phyloP scores from a whole-genome alignment of 2,113 vertebrate genomes.

The Fregata magnificens region DNA sequence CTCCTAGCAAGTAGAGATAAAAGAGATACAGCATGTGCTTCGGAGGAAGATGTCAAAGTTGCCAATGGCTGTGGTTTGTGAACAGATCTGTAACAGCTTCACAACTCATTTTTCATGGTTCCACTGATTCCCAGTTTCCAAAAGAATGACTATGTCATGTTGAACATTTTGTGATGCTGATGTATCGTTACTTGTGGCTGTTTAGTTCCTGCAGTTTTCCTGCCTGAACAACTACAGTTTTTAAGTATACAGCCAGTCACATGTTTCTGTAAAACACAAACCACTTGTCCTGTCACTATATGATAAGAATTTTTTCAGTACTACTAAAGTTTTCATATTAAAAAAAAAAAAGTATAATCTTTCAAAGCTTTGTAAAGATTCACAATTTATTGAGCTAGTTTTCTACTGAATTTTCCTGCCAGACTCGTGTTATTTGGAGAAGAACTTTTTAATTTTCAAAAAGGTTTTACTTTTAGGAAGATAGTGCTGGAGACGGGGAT shows the following conservation, averaged over 20 bases:
- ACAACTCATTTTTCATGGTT: neutral
- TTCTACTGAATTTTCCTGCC: neutral
- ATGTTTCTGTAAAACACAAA: neutral
- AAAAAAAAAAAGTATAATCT: neutral
- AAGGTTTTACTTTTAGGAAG: neutral
- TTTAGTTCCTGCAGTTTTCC: neutral
- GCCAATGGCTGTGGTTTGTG: neutral
- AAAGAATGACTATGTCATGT: rapidly evolving
- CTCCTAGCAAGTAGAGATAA: neutral
- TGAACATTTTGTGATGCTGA: neutral
- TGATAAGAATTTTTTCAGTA: neutral
- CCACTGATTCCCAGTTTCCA: neutral
- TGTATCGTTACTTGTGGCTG: neutral
- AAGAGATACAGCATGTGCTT: neutral
- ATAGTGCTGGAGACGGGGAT: neutral
- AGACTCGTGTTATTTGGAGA: neutral
- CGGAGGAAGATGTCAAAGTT: neutral
- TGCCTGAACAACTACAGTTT: neutral
- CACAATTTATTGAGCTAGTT: neutral
- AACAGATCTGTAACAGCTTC: neutral
- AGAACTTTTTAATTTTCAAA: neutral
- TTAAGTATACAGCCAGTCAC: neutral
- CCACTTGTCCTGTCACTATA: neutral
- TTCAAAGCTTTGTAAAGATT: neutral
- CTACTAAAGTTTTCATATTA: neutral